phyloP scores from a whole-genome alignment of 37 sponge, comb jelly and placozoan species.

The Halisarca cf. caerulea region DNA sequence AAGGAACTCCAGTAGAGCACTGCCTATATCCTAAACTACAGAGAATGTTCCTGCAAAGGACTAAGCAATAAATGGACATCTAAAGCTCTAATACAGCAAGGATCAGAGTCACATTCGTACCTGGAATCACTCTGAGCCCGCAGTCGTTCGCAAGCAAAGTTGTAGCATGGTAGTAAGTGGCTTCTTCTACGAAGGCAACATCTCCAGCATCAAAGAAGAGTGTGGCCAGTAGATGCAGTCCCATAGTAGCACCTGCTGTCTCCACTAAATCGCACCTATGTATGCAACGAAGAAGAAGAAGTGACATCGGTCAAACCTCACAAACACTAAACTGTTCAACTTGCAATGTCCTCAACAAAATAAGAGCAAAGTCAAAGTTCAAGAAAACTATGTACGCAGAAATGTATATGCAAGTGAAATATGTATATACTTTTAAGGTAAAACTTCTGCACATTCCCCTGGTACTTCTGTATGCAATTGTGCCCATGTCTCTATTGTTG shows the following conservation, averaged over 20 bases:
- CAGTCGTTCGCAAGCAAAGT: constrained; percentile 35
- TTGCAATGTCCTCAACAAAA: too few relatives aligned
- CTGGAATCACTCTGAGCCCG: constrained; percentile 32
- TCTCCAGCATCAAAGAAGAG: constrained; percentile 65
- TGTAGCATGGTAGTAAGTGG: constrained; percentile 67
- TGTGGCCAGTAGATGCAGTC: constrained; percentile 38
- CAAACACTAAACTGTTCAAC: too few relatives aligned
- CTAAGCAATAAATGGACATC: background rate
- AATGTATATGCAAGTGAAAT: too few relatives aligned
- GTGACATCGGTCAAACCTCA: too few relatives aligned
- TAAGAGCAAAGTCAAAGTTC: background rate
- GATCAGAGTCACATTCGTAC: background rate
- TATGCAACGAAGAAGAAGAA: too few relatives aligned
- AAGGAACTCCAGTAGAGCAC: background rate
- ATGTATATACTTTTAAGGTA: too few relatives aligned
- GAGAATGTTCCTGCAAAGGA: background rate
- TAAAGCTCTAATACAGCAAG: background rate
- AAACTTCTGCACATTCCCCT: too few relatives aligned
- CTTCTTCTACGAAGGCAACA: constrained; percentile 68
- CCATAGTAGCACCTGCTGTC: constrained; percentile 77
- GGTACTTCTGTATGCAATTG: too few relatives aligned
- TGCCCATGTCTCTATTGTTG: too few relatives aligned
- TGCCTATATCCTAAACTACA: too few relatives aligned
- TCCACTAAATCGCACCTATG: constrained; percentile 58
- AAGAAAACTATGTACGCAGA: background rate